A percentile compares a stretch with the other conserved stretches of the same genome.
Evolutionary conservation across 2,113 vertebrate species (phyloP).

Genomic region (Callopanchax toddi): DNA sequence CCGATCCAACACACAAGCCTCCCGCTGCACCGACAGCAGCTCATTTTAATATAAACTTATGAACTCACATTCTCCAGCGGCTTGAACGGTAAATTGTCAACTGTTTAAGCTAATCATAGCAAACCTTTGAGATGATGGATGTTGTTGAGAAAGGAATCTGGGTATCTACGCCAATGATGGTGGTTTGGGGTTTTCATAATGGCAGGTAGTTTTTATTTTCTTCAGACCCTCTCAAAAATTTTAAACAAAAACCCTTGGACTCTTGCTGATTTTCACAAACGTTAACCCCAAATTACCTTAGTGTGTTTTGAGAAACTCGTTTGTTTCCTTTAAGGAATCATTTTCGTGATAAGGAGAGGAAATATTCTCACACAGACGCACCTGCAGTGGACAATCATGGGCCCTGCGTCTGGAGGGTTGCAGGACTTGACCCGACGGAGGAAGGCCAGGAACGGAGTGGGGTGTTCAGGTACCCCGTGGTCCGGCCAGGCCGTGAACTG

Average conservation of each 20-base stretch:
- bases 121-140: constrained; percentile 40
- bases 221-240: constrained; percentile 43
- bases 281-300: constrained; percentile 52
- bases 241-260: constrained; percentile 43
- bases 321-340: constrained; percentile 26
- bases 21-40: constrained; percentile 37
- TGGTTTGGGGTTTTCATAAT: constrained; percentile 62
- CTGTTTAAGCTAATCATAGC: constrained; percentile 53
- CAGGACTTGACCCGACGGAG: constrained; percentile 94
- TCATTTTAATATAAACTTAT: constrained; percentile 63
- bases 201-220: constrained; percentile 56
- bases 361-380: constrained; percentile 53
- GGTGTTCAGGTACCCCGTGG: constrained; percentile 96
- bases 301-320: constrained; percentile 33
- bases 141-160: constrained; percentile 47
- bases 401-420: constrained; percentile 96
- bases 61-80: constrained; percentile 40
- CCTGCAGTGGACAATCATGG: constrained; percentile 98
- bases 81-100: constrained; percentile 50
- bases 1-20: constrained; percentile 25
- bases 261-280: constrained; percentile 31
- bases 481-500: constrained; percentile 99
- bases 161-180: constrained; percentile 35
- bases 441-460: constrained; percentile 97
- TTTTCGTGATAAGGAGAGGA: not conserved